A percentile compares a stretch with the other conserved stretches of the same genome.
Evolutionary conservation across 2,888 invertebrate species (phyloP).

Genomic region (Syrphus vitripennis): DNA sequence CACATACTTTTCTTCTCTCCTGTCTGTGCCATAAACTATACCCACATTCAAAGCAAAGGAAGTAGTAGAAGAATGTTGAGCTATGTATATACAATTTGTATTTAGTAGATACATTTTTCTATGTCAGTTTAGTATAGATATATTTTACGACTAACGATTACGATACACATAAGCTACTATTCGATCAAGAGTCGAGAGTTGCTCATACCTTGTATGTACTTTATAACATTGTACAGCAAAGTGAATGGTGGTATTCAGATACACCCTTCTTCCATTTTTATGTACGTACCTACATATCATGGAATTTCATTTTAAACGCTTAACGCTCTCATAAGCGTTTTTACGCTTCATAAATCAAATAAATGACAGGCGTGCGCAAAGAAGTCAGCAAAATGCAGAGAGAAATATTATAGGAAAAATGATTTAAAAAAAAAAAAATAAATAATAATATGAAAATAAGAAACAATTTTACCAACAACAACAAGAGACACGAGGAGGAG

Average conservation of each 20-base stretch:
- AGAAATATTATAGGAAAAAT: background rate
- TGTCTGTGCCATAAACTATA: background rate
- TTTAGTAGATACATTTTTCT: background rate
- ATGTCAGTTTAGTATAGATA: background rate
- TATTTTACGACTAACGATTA: constrained; percentile 3
- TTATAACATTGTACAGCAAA: background rate
- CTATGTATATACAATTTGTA: background rate
- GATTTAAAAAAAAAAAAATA: background rate
- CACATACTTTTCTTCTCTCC: background rate
- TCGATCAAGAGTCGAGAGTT: background rate
- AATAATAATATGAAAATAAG: constrained; percentile 28
- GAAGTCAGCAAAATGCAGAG: constrained; percentile 6
- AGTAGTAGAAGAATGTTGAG: background rate
- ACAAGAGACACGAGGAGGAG: background rate
- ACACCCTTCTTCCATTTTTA: constrained; percentile 44
- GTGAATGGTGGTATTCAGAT: too few relatives aligned
- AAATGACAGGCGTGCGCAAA: constrained; percentile 35
- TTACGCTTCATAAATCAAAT: constrained; percentile 69
- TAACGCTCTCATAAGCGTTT: constrained; percentile 55
- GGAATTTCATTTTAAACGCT: constrained; percentile 58
- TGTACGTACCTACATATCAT: too few relatives aligned
- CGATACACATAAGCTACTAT: background rate
- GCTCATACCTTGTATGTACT: background rate
- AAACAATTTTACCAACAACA: constrained; percentile 14
- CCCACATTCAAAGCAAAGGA: constrained; percentile 34